A percentile compares a stretch with the other conserved stretches of the same genome.
Evolutionary conservation across 2,797 vertebrate genomes (phyloP).

Genomic region (Naso thynnoides): DNA sequence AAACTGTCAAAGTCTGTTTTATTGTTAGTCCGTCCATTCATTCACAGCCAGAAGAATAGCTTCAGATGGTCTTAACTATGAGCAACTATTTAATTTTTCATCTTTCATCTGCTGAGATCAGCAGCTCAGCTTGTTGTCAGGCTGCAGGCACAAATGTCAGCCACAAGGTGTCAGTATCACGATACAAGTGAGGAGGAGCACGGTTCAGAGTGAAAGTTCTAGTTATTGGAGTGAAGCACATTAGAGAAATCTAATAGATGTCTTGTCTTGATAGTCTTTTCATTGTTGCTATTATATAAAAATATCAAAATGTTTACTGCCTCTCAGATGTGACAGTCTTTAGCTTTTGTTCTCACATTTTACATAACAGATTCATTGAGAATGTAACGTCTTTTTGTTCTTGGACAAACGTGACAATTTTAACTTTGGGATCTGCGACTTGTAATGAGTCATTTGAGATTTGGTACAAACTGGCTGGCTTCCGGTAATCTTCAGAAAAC

Average conservation of each 20-base stretch:
- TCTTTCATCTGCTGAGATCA: background rate
- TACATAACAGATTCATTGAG: background rate
- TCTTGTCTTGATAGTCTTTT: background rate
- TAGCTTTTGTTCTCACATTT: background rate
- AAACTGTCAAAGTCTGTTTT: too few species aligned
- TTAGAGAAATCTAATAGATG: background rate
- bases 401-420: too few species aligned
- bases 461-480: background rate
- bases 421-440: background rate
- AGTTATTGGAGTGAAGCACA: background rate
- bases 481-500: background rate
- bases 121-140: too few species aligned
- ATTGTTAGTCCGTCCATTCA: too few species aligned
- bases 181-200: background rate
- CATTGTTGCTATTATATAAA: background rate
- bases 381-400: too few species aligned
- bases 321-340: background rate
- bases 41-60: background rate
- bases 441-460: too few species aligned
- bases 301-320: background rate
- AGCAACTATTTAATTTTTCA: background rate
- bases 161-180: conserved; percentile 72
- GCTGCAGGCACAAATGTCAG: background rate
- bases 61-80: background rate
- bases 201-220: background rate